Base-by-base conservation (phyloP, 2,888 invertebrate species). In the Heteromurus nitidus region DNA sequence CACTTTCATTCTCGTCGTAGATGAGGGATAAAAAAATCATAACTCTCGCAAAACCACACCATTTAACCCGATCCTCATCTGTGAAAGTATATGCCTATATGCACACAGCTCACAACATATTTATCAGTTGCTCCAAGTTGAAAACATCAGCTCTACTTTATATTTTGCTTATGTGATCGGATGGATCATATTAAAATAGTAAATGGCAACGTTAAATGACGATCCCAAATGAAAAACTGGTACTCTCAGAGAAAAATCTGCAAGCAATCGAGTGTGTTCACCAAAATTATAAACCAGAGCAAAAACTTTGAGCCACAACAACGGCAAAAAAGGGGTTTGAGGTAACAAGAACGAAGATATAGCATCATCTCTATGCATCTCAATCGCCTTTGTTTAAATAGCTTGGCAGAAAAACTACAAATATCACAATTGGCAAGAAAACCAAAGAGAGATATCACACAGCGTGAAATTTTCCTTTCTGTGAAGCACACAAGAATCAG, bases 1-100 rank as follows among this genome's bases (percentile, higher is more conserved):
- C 76, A 77, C 76, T 77, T 77, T 77, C 76, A 77, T 77, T 47
- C 76, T 77, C 68, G 64, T 24, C 7, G 22, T 62, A 73, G 73
- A 73, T 50, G 64, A 68, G 22, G 36, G 20, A n/a, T 16, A 11
- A 44, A 65, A 62, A 74, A 74, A 74, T 64, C 65, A 36, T 22
- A 31, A n/a, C 36, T 36, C 53, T 65, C 20, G 18, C 42, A 53
- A 74, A 24, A 24, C 55, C 26, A 22, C 50, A 18, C 50, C 20
- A n/a, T 47, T 47, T 47, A n/a, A 5, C 36, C 36, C 36, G 13
- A 36, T 5, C 13, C 36, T 36, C 36, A n/a, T 16, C 11, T 47
- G 47, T 47, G 47, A 47, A 47, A 47, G 47, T 16, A 47, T 47
- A n/a, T n/a, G n/a, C n/a, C n/a, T n/a, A n/a, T n/a, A n/a, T n/a